These are phyloP conservation scores for Muricea muricata DNA, from an alignment of 92 coral and sea anemone genomes.

Conservation along the genomic window DNA sequence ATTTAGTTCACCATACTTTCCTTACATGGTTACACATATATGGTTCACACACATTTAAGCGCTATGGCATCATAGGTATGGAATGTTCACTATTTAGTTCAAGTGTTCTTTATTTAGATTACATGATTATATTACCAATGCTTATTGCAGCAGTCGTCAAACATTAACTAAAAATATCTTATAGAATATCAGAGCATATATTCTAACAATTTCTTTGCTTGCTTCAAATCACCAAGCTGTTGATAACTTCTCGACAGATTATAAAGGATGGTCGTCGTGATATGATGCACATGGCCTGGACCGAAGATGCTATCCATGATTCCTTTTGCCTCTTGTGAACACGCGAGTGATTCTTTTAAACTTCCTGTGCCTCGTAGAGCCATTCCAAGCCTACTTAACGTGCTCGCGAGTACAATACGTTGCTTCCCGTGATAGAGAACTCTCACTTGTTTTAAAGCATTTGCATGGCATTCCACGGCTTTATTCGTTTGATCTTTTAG, in stretches of 20 bases:
- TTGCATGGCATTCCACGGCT: not conserved
- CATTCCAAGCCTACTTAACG: not conserved
- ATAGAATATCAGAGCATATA: too few species aligned
- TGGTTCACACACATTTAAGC: not conserved
- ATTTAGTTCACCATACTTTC: too few species aligned
- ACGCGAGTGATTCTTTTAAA: not conserved
- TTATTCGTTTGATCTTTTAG: not conserved
- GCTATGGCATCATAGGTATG: not conserved
- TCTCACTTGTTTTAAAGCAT: conserved; percentile 11
- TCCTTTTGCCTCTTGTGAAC: conserved; percentile 15
- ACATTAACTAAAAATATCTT: too few species aligned
- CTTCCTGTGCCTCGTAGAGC: not conserved
- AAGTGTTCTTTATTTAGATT: too few species aligned
- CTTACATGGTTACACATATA: too few species aligned
- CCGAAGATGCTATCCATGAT: not conserved
- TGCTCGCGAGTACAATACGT: not conserved
- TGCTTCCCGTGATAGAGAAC: not conserved
- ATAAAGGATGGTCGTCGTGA: not conserved
- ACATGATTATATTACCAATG: too few species aligned
- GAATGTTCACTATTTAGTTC: too few species aligned
- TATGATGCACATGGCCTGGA: not conserved
- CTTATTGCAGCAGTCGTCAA: too few species aligned
- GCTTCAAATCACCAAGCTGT: conserved; percentile 8
- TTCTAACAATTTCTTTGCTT: too few species aligned
- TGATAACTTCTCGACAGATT: not conserved